These are phyloP conservation scores for Nothobranchius kuhntae DNA, from an alignment of 2,113 vertebrate species.

Conservation along the genomic window DNA sequence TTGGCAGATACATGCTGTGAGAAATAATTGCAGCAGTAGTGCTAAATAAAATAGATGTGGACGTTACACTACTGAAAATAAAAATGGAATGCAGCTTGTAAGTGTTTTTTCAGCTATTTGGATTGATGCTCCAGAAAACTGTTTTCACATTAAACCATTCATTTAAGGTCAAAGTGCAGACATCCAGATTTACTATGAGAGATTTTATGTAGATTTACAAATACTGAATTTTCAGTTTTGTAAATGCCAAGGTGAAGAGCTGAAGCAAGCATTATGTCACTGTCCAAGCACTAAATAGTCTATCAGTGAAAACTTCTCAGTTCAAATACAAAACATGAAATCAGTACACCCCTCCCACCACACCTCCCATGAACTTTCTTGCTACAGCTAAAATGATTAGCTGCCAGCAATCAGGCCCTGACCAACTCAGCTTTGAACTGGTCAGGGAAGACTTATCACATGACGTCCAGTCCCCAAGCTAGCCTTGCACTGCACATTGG, in stretches of 20 bases:
- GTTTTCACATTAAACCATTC: conserved; percentile 16
- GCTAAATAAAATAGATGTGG: conserved; percentile 52
- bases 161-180: conserved; percentile 21
- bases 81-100: conserved; percentile 29
- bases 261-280: conserved; percentile 13
- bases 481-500: conserved; percentile 60
- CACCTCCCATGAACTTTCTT: conserved; percentile 46
- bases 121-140: not conserved
- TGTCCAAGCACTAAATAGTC: not conserved
- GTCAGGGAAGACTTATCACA: conserved; percentile 79
- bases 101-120: conserved; percentile 35
- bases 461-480: conserved; percentile 69
- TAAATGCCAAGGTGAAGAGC: not conserved
- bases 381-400: conserved; percentile 80
- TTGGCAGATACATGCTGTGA: conserved; percentile 47
- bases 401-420: conserved; percentile 75
- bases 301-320: not conserved
- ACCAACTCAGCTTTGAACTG: conserved; percentile 79
- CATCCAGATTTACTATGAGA: conserved; percentile 19
- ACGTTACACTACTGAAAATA: conserved; percentile 47
- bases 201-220: conserved; percentile 16
- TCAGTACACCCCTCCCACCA: conserved; percentile 13
- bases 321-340: not conserved
- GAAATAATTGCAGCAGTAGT: conserved; percentile 21
- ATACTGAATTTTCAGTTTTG: conserved; percentile 8